phyloP scores from a whole-genome alignment of 2,888 invertebrate species.

The Monoplex corrugatus region DNA sequence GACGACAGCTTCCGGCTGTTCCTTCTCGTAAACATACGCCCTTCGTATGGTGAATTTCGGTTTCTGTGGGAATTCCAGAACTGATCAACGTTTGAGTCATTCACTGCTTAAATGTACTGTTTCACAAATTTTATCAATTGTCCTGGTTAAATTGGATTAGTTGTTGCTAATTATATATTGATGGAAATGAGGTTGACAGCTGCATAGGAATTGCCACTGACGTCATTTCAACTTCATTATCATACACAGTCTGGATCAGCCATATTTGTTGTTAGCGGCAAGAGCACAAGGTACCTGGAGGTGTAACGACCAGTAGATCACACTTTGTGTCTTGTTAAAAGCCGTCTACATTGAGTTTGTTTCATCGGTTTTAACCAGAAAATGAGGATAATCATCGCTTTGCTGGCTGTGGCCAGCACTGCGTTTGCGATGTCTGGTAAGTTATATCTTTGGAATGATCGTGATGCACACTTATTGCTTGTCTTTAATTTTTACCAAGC shows the following conservation, averaged over 20 bases:
- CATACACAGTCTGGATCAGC: conserved; percentile 67
- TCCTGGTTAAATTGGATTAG: background rate
- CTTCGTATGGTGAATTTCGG: background rate
- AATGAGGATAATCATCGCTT: conserved; percentile 42
- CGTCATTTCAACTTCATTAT: conserved; percentile 68
- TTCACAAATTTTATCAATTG: background rate
- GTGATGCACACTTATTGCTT: no score
- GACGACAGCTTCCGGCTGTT: conserved; percentile 46
- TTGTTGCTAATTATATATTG: background rate
- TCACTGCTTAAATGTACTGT: background rate
- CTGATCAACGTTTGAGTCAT: background rate
- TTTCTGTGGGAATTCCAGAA: background rate
- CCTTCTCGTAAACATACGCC: background rate
- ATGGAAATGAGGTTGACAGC: background rate
- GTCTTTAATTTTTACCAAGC: no score
- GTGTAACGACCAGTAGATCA: background rate
- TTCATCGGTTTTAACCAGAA: conserved; percentile 15
- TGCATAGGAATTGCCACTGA: conserved; percentile 60
- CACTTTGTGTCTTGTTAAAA: conserved; percentile 1
- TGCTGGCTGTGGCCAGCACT: conserved; percentile 46
- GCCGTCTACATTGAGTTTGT: background rate
- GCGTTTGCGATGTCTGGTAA: conserved; percentile 50
- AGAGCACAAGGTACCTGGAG: background rate
- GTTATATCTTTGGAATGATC: no score
- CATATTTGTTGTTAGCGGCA: conserved; percentile 63